Base-by-base conservation (phyloP, 1,140 invertebrate genomes). In the Trialeurodes vaporariorum region DNA sequence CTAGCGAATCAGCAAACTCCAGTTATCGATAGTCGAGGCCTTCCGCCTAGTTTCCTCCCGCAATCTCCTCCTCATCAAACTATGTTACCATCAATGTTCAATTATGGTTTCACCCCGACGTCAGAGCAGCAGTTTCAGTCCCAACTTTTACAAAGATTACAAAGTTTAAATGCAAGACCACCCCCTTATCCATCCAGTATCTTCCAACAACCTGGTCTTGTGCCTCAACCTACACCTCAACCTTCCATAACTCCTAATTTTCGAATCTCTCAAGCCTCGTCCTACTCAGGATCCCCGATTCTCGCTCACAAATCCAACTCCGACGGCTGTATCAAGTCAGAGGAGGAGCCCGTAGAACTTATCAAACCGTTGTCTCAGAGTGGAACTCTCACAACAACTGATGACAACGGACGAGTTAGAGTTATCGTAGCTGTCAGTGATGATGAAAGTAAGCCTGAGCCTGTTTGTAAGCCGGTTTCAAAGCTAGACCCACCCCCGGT, bases 281-380 rank as follows among this genome's bases (percentile, higher is more conserved):
- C 79, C 58, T 80, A 77, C 63, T 73, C 76, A 0, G 76, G 77
- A 5, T 80, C 80, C 0, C 79, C 80, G 0, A 69, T 80, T 60
- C 70, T 11, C 24, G 66, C 23, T 65, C 64, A 65, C n/a, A 22
- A 25, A 1, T 65, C 64, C 2, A 65, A 65, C 64, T 34, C 61
- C 2, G 49, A 27, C 9, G 22, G 61, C 1, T 70, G 62, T 2
- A 74, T 73, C 12, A 61, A 27, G 1, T 1, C 65, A 0, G 80
- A 82, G 1, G 81, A 81, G 1, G 73, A 75, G 2, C 75, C 75
- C 17, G 70, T 78, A 0, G 79, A 83, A 1, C 86, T 86, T 67
- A 88, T 88, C 71, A 86, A 83, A 74, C 86, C 87, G 0, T 72
- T 89, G 25, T 85, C 86, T 0, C 86, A 86, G 70, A 81, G 84